Evolutionary conservation across 2,113 vertebrate species (phyloP).

Genomic region (Heliornis fulica): DNA sequence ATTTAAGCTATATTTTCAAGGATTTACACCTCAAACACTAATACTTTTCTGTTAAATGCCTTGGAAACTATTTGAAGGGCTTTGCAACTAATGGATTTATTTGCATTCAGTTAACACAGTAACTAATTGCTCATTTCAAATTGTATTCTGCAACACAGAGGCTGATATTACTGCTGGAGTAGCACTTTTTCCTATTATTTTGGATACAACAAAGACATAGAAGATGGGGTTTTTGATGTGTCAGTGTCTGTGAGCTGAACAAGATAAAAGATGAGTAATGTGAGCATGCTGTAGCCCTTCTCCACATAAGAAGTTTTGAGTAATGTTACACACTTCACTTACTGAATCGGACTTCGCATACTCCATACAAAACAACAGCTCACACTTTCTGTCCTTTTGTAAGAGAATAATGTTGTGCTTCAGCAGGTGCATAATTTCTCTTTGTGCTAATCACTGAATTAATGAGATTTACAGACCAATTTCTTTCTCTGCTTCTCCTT

Average conservation of each 20-base stretch:
- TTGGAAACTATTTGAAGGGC: not conserved
- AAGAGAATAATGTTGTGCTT: constrained; percentile 21
- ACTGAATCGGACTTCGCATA: not conserved
- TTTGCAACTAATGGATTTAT: not conserved
- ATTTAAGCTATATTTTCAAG: not conserved
- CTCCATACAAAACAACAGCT: not conserved
- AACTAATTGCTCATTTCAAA: not conserved
- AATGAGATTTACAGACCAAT: constrained; percentile 22
- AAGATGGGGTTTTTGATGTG: not conserved
- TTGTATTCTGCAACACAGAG: not conserved
- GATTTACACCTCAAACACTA: not conserved
- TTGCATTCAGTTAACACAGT: not conserved
- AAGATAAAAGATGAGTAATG: not conserved
- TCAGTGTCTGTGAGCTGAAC: not conserved
- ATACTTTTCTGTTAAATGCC: not conserved
- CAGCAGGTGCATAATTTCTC: not conserved
- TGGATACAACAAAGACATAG: not conserved
- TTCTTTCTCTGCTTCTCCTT: not conserved
- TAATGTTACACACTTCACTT: not conserved
- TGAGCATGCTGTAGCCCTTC: not conserved
- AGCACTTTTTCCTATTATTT: not conserved
- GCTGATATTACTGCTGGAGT: not conserved
- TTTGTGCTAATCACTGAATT: constrained; percentile 4
- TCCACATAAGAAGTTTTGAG: not conserved
- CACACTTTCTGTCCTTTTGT: not conserved